Conservation (phyloP, 2,113 vertebrate species). For the Anseranas semipalmata region DNA sequence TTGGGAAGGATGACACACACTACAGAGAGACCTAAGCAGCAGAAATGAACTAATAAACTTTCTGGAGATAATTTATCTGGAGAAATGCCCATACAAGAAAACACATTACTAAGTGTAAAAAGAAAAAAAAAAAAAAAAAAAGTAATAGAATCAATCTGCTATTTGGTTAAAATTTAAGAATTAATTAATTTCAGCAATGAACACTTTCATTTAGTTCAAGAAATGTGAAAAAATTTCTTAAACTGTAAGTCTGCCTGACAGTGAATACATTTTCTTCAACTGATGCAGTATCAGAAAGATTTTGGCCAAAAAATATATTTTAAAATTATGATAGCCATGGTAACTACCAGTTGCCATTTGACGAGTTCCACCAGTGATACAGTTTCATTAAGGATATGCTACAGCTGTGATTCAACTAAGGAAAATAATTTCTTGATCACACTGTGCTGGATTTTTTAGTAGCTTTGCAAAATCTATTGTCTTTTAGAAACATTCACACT, state of each 20-base stretch:
- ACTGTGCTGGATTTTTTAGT: neutral
- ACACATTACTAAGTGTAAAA: no score
- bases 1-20: no score
- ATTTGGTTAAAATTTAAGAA: neutral
- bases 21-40: neutral
- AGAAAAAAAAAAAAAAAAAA: no score
- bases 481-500: conserved; percentile 22
- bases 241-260: neutral
- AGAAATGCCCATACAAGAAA: neutral
- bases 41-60: neutral
- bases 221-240: conserved; percentile 41
- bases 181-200: neutral
- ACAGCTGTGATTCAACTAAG: neutral
- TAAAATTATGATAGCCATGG: conserved; percentile 49
- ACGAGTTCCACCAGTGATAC: neutral
- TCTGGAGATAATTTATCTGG: neutral
- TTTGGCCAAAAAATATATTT: neutral
- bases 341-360: conserved; percentile 12
- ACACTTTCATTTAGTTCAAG: neutral
- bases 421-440: neutral
- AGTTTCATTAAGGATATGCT: neutral
- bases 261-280: neutral
- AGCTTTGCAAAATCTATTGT: neutral
- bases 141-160: neutral
- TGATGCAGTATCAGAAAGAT: neutral